Conservation (phyloP, 2,113 vertebrate species). For the Xiphophorus maculatus region DNA sequence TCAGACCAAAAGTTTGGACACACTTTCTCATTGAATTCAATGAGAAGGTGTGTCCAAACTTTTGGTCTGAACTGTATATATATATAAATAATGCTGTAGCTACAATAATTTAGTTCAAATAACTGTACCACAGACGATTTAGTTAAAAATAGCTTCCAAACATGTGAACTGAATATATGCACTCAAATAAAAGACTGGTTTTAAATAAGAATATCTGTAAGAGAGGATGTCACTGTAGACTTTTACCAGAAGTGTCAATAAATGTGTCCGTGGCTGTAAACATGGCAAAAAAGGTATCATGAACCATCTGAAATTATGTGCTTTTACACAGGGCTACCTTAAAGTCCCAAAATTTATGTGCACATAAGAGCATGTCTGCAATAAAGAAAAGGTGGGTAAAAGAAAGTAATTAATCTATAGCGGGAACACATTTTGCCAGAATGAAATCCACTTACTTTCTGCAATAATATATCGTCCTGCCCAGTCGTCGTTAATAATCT, state of each 20-base stretch:
- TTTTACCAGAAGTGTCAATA: not conserved
- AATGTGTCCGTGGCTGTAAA: not conserved
- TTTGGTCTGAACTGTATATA: too few relatives aligned
- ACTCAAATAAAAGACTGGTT: not conserved
- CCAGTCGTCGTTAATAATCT: constrained; percentile 97
- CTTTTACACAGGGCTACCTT: not conserved
- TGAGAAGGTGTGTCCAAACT: too few relatives aligned
- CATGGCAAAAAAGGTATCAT: not conserved
- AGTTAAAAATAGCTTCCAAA: too few relatives aligned
- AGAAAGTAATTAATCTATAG: not conserved
- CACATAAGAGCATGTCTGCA: not conserved
- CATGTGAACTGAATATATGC: not conserved
- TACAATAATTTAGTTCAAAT: too few relatives aligned
- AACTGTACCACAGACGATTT: too few relatives aligned
- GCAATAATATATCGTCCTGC: constrained; percentile 86
- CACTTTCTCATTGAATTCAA: too few relatives aligned
- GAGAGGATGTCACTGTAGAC: not conserved
- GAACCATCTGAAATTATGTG: not conserved
- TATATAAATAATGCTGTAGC: too few relatives aligned
- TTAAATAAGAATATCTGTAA: not conserved
- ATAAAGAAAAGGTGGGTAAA: not conserved
- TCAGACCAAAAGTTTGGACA: too few relatives aligned
- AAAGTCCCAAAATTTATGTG: not conserved
- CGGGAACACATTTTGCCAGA: not conserved
- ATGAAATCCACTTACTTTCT: constrained; percentile 87